Evolutionary conservation across 2,797 vertebrate species (phyloP).

Genomic region (Gadopsis bispinosus): DNA sequence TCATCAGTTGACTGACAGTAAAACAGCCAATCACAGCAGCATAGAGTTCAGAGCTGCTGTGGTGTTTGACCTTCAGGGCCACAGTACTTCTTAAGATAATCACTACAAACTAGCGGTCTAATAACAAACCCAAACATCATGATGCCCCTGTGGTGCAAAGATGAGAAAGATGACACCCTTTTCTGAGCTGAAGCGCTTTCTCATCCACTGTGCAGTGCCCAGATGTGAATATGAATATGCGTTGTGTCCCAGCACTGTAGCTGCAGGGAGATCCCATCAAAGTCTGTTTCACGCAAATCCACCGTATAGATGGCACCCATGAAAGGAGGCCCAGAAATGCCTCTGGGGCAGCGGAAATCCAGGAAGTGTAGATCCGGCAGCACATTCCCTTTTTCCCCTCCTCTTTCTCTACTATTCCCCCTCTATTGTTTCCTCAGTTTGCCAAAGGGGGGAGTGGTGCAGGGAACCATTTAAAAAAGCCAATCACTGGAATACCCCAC

Average conservation of each 20-base stretch:
- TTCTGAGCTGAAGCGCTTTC: slow-evolving; percentile 28
- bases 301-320: slow-evolving; percentile 26
- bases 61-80: too few species aligned
- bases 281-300: slow-evolving; percentile 55
- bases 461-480: slow-evolving; percentile 24
- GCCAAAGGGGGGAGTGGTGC: slow-evolving; percentile 36
- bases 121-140: slow-evolving; percentile 53
- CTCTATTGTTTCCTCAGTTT: slow-evolving; percentile 58
- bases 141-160: slow-evolving; percentile 50
- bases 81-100: slow-evolving; percentile 1
- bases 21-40: too few species aligned
- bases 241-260: slow-evolving; percentile 30
- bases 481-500: slow-evolving; percentile 48
- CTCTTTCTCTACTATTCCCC: slow-evolving; percentile 42
- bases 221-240: slow-evolving; percentile 28
- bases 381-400: slow-evolving; percentile 50
- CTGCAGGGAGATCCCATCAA: slow-evolving; percentile 61
- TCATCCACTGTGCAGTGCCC: slow-evolving; percentile 21
- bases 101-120: slow-evolving; percentile 18
- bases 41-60: too few species aligned
- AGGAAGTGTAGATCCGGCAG: slow-evolving; percentile 54
- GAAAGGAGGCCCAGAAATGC: slow-evolving; percentile 45
- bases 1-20: too few species aligned
- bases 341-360: slow-evolving; percentile 51
- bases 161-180: slow-evolving; percentile 57